A percentile compares a stretch with the other conserved stretches of the same genome.
phyloP scores from a whole-genome alignment of 1,140 invertebrate species.

The Anthonomus grandis region DNA sequence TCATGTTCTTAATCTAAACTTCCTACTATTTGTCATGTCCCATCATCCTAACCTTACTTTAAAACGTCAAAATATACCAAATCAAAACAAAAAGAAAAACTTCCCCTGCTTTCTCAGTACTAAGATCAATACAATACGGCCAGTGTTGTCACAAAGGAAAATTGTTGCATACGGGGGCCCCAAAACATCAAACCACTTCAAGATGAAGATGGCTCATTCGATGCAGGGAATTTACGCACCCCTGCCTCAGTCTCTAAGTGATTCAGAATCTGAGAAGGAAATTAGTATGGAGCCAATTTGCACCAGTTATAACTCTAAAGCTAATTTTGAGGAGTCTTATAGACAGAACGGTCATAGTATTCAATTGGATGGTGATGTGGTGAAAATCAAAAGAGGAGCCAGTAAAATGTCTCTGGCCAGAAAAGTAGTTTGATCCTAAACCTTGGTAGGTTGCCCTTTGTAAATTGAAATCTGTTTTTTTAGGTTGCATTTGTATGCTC shows the following conservation, averaged over 20 bases:
- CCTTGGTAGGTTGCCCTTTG: background rate
- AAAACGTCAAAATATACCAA: too few species aligned
- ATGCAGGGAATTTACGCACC: conserved; percentile 61
- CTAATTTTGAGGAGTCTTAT: conserved; percentile 29
- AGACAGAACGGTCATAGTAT: conserved; percentile 36
- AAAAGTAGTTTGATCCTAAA: conserved; percentile 44
- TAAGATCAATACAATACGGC: too few species aligned
- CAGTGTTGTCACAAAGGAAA: too few species aligned
- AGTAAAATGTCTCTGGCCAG: conserved; percentile 61
- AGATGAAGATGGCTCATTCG: conserved; percentile 36
- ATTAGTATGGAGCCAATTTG: conserved; percentile 47
- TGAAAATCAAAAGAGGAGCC: conserved; percentile 55
- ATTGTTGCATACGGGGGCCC: conserved; percentile 1
- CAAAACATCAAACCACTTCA: background rate
- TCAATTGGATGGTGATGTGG: conserved; percentile 52
- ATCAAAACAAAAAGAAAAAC: too few species aligned
- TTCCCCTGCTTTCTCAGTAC: too few species aligned
- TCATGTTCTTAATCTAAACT: too few species aligned
- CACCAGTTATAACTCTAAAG: conserved; percentile 38
- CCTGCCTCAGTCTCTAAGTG: conserved; percentile 67
- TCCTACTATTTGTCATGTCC: too few species aligned
- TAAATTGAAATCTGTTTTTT: conserved; percentile 2
- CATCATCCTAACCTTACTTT: too few species aligned
- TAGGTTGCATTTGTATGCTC: conserved; percentile 60
- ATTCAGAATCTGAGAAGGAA: conserved; percentile 72